Evolutionary conservation across 2,797 vertebrate species (phyloP).

Genomic region (Dendrocincla tyrannina): DNA sequence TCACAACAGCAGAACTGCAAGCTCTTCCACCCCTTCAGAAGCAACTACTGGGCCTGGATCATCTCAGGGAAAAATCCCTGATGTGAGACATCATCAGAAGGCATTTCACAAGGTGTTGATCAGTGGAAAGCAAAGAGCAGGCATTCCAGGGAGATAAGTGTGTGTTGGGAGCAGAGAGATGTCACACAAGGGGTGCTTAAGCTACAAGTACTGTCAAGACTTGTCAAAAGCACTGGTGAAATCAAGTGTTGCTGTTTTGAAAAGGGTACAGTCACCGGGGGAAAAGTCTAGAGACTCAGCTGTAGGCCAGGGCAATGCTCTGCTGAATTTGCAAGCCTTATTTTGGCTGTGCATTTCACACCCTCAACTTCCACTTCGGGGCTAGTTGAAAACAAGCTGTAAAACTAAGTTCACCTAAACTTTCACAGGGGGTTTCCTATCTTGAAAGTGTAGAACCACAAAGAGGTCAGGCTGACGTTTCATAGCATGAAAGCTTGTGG

Average conservation of each 20-base stretch:
- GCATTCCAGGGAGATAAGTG: not conserved
- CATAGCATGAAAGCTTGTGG: not conserved
- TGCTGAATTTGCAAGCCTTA: not conserved
- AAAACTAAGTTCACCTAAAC: slow-evolving; percentile 1
- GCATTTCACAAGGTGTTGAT: not conserved
- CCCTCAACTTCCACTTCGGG: not conserved
- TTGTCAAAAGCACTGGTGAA: not conserved
- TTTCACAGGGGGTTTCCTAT: slow-evolving; percentile 38
- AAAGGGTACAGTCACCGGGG: not conserved
- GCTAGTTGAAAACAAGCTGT: not conserved
- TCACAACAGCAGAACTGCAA: not conserved
- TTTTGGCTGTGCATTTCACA: not conserved
- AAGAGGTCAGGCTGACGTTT: not conserved
- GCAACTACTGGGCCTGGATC: not conserved
- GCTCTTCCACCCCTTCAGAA: not conserved
- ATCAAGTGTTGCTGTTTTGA: not conserved
- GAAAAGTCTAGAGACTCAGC: not conserved
- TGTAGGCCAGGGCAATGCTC: not conserved
- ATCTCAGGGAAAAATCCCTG: not conserved
- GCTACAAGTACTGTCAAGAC: not conserved
- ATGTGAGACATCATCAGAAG: not conserved
- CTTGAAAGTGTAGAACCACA: not conserved
- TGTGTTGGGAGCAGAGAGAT: not conserved
- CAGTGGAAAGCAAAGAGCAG: not conserved
- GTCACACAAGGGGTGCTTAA: not conserved